phyloP scores from a whole-genome alignment of 2,113 vertebrate genomes.

The Lagenorhynchus albirostris region DNA sequence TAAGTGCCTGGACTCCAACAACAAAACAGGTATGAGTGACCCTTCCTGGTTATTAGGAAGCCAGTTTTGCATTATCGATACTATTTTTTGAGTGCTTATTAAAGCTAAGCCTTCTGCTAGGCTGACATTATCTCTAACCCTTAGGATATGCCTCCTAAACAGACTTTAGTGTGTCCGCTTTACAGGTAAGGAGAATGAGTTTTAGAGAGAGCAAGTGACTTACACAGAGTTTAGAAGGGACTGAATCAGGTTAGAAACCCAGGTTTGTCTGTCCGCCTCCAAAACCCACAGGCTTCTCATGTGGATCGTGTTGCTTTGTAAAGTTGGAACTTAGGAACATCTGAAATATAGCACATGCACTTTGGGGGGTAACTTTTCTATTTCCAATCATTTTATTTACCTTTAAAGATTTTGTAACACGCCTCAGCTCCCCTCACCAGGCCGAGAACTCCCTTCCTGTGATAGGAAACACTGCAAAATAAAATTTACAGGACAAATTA shows the following conservation, averaged over 20 bases:
- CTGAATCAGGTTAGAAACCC: neutral
- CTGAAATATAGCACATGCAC: neutral
- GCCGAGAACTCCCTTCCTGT: neutral
- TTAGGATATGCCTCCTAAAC: neutral
- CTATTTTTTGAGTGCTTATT: neutral
- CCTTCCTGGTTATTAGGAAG: neutral
- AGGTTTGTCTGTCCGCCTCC: neutral
- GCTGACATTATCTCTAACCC: neutral
- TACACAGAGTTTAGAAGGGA: neutral
- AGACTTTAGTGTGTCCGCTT: neutral
- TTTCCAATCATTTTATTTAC: neutral
- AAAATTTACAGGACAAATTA: constrained; percentile 36
- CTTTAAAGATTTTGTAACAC: neutral
- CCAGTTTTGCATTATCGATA: neutral
- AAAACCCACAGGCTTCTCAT: neutral
- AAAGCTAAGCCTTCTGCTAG: neutral
- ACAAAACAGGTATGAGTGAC: neutral
- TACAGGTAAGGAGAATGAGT: neutral
- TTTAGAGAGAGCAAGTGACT: neutral
- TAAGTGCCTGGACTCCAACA: neutral
- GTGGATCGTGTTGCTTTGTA: neutral
- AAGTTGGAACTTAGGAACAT: neutral
- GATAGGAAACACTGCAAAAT: constrained; percentile 1
- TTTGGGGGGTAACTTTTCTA: neutral
- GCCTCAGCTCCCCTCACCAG: neutral